phyloP scores from a whole-genome alignment of 2,888 invertebrate genomes.

The Atherix ibis region DNA sequence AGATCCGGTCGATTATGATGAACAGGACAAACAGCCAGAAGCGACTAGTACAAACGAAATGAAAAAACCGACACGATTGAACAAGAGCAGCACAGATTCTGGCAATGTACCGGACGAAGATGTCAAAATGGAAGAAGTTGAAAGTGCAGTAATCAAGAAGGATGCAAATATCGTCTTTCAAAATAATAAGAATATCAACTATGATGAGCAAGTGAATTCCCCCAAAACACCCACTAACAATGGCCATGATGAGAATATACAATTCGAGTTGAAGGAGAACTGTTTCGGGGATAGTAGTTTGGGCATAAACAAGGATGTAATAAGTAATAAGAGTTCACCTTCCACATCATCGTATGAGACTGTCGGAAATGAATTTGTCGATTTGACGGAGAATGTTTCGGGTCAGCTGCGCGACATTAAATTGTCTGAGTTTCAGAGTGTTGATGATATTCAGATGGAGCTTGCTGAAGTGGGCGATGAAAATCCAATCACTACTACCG shows the following conservation, averaged over 20 bases:
- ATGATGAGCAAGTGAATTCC: conserved; percentile 11
- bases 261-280: conserved; percentile 13
- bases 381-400: conserved; percentile 16
- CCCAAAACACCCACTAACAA: neutral
- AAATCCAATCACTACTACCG: conserved; percentile 13
- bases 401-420: conserved; percentile 16
- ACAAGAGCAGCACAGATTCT: conserved; percentile 32
- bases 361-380: conserved; percentile 30
- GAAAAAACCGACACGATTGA: conserved; percentile 24
- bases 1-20: conserved; percentile 32
- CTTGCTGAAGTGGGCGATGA: conserved; percentile 22
- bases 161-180: conserved; percentile 7
- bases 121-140: conserved; percentile 25
- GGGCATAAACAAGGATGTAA: conserved; percentile 5
- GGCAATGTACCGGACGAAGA: conserved; percentile 32
- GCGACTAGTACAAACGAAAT: conserved; percentile 11
- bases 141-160: conserved; percentile 29
- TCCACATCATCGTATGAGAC: conserved; percentile 32
- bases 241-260: neutral
- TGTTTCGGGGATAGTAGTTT: conserved; percentile 8
- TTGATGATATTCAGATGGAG: conserved; percentile 35
- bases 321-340: conserved; percentile 23
- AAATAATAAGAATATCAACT: conserved; percentile 19
- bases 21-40: conserved; percentile 15
- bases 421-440: conserved; percentile 30